Conservation (phyloP, 2,113 vertebrate species). For the Rhineura floridana region DNA sequence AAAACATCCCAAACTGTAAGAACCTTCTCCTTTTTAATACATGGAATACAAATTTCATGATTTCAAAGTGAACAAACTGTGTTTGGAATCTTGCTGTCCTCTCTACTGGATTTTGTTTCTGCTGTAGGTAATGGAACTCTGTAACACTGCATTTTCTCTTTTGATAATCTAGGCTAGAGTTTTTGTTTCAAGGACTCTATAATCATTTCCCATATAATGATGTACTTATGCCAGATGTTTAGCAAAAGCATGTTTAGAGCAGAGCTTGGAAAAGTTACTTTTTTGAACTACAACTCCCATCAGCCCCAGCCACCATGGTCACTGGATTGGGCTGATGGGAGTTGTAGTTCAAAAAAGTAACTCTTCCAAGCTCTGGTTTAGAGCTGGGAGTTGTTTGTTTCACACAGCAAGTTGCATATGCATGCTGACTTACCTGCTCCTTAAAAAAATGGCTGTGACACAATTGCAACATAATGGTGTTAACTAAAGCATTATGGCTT, state of each 20-base stretch:
- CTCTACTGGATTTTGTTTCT: background rate
- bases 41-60: background rate
- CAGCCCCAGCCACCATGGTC: too few species aligned
- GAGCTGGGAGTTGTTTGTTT: background rate
- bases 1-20: background rate
- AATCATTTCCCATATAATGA: slow-evolving; percentile 22
- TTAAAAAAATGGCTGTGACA: background rate
- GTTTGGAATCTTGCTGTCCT: background rate
- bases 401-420: background rate
- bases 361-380: too few species aligned
- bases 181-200: slow-evolving; percentile 6
- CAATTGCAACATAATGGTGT: background rate
- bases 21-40: background rate
- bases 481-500: background rate
- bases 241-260: background rate
- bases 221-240: slow-evolving; percentile 5
- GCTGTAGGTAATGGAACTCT: background rate
- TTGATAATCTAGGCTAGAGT: background rate
- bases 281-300: too few species aligned
- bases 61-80: background rate
- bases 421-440: background rate
- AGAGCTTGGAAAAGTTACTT: background rate
- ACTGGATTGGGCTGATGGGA: too few species aligned
- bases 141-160: slow-evolving; percentile 1
- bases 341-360: too few species aligned